Evolutionary conservation across 2,888 invertebrate species (phyloP).

Genomic region (Helicoverpa assulta): DNA sequence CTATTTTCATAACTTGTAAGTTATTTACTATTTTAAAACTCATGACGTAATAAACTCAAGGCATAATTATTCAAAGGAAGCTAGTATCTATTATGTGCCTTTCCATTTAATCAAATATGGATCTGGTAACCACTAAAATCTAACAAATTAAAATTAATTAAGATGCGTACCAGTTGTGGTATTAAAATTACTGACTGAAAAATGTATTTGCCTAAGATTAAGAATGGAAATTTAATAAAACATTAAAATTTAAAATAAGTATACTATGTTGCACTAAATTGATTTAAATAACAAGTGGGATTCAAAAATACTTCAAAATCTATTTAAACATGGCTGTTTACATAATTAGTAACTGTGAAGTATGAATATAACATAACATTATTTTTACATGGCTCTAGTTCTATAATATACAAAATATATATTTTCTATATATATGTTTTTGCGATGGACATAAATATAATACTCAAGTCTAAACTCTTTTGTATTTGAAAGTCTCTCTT

Average conservation of each 20-base stretch:
- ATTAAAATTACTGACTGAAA: constrained; percentile 31
- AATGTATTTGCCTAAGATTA: constrained; percentile 18
- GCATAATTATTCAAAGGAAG: constrained; percentile 28
- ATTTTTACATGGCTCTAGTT: constrained; percentile 52
- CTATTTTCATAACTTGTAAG: constrained; percentile 33
- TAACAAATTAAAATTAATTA: constrained; percentile 46
- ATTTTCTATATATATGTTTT: constrained; percentile 47
- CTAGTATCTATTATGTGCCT: constrained; percentile 28
- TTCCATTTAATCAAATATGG: constrained; percentile 19
- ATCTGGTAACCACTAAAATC: constrained; percentile 58
- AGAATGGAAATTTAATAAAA: constrained; percentile 21
- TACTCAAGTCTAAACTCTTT: constrained; percentile 34
- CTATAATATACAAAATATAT: constrained; percentile 59
- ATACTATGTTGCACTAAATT: constrained; percentile 21
- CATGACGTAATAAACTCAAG: constrained; percentile 22
- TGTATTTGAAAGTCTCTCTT: constrained; percentile 34
- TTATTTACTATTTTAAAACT: constrained; percentile 29
- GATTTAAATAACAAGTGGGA: constrained; percentile 44
- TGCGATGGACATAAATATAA: constrained; percentile 37
- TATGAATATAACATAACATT: constrained; percentile 46
- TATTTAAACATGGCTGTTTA: constrained; percentile 40
- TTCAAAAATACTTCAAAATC: constrained; percentile 41
- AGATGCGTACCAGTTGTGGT: constrained; percentile 31
- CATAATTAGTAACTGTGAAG: constrained; percentile 48
- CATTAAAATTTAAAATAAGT: constrained; percentile 15